Base-by-base conservation (phyloP, 2,113 vertebrate species). In the Zosterops hypoxanthus region DNA sequence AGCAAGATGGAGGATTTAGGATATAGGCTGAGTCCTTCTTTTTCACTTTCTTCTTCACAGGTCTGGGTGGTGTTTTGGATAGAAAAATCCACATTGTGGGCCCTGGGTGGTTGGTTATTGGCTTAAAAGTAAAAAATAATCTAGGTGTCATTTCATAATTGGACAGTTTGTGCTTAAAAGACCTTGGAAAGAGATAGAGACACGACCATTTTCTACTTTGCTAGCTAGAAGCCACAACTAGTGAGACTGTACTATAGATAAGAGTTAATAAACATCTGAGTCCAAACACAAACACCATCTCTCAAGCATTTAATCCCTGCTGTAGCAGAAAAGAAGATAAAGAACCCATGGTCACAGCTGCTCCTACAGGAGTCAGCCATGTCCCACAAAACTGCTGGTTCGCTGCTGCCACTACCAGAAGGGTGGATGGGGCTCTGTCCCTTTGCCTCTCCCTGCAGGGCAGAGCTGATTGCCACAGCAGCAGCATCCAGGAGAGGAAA, bases 401-500 rank as follows among this genome's bases (percentile, higher is more conserved):
- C 57, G 15, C 57, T 36, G n/a, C 57, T 59, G n/a, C n/a, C 56
- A 59, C n/a, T 16, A 7, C 31, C 56, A 57, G 49, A 28, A 2
- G 24, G 52, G 26, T 6, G 17, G 55, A 19, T 11, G 44, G 14
- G 21, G 28, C 2, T 83, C 70, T 3, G 4, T 24, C 70, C 14
- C 21, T 14, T 55, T n/a, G 7, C 8, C 36, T 49, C 29, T 52
- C 76, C 61, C 83, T 31, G 34, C 56, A 21, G 0, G 18, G 69
- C 19, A 29, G 29, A 77, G 70, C 16, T 33, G 3, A n/a, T 9
- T 44, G 57, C 26, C 39, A 59, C 31, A 0, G 0, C 3, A 23
- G 57, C 25, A 53, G 15, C 14, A 64, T 23, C 12, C 0, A 2
- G 10, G 46, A 47, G 19, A 12, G 11, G 36, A n/a, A 80, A 50